Evolutionary conservation across 2,888 invertebrate species (phyloP), one percentile per base, ranked within the genome.

Genomic region (Mesochorus sp.): DNA sequence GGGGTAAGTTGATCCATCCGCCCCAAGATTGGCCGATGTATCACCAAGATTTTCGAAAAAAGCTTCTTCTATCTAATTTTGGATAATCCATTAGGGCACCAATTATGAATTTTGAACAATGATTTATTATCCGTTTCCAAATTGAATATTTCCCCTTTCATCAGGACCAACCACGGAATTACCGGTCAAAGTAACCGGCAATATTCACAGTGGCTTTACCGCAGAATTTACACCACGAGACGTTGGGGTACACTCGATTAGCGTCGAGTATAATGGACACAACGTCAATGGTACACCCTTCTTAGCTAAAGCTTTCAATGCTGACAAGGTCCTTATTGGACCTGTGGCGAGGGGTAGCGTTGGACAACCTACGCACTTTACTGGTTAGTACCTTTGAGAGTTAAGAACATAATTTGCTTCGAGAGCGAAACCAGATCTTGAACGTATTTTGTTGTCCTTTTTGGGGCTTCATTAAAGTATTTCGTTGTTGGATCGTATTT

Each of bases 221-320:
- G 97, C 97, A 31, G 96, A 98, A 90, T 99, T 98, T 90, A 97
- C 96, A 24, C 98, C 99, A 0, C 94, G 94, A 76, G 95, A 96
- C 91, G 98, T 99, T n/a, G 99, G 98, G 67, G 96, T 97, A 0
- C 97, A 98, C 89, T 95, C 96, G 34, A 95, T 98, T 59, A 96
- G 95, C 77, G 97, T 98, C 17, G 97, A 97, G 89, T 98, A 98
- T 90, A 98, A 97, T 90, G 97, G 96, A 49, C 95, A 96, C 88
- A 95, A 97, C 1, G 96, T 98, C 6, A 95, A 95, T 92, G 97
- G 97, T 24, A 97, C 97, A 74, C 96, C 97, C 68, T 97, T 97
- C 91, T 93, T 96, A 81, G 96, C 97, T 80, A 97, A 98, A 92
- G 97, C 97, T 0, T 98, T 98, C 91, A 98, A 99, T 91, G 96